These are phyloP conservation scores for Drosophila subobscura DNA, from an alignment of 1,140 invertebrate species.

Conservation along the genomic window DNA sequence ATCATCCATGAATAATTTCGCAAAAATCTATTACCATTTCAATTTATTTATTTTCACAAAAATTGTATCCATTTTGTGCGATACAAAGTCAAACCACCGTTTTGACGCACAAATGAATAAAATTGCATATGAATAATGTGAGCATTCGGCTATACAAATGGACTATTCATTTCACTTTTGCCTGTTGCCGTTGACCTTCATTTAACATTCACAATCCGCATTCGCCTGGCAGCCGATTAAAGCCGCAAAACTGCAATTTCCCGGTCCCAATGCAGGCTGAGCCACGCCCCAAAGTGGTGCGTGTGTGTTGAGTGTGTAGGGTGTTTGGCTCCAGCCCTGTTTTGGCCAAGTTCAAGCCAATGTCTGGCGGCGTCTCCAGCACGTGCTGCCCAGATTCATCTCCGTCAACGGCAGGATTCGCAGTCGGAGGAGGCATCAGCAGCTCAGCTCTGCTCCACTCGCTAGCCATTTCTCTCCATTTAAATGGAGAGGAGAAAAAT, in stretches of 20 bases:
- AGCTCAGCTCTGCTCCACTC: conserved; percentile 7
- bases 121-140: conserved; percentile 6
- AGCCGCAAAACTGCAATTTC: conserved; percentile 29
- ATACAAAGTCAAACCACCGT: conserved; percentile 3
- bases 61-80: neutral
- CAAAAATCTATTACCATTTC: no score
- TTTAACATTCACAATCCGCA: conserved; percentile 5
- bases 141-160: conserved; percentile 9
- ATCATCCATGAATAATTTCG: no score
- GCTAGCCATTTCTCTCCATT: conserved; percentile 72
- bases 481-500: conserved; percentile 69
- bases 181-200: conserved; percentile 22
- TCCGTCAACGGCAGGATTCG: conserved; percentile 62
- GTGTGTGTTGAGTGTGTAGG: neutral
- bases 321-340: neutral
- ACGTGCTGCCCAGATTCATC: conserved; percentile 78
- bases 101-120: conserved; percentile 12
- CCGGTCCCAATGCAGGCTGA: neutral
- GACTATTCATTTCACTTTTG: conserved; percentile 28
- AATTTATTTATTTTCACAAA: neutral
- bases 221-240: conserved; percentile 13
- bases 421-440: conserved; percentile 51
- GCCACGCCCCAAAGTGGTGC: conserved; percentile 2
- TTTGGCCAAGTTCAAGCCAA: conserved; percentile 61
- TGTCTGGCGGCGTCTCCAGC: conserved; percentile 55